Evolutionary conservation across 2,113 vertebrate genomes (phyloP), one percentile per base, ranked within the genome.

Genomic region (Desmodus rotundus): DNA sequence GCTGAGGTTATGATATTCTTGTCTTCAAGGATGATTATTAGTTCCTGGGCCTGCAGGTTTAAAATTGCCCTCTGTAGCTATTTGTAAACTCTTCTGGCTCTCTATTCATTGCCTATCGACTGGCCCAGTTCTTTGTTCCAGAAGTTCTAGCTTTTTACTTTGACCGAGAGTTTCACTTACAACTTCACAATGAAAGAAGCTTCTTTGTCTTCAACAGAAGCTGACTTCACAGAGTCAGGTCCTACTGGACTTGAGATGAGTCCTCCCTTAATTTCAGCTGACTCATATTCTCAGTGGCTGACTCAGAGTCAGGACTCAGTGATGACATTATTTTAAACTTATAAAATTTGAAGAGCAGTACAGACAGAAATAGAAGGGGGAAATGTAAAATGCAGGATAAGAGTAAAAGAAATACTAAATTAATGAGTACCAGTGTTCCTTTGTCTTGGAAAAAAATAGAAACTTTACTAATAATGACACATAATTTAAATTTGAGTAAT

Each of bases 301-400:
- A 96, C 54, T 97, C 97, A 97, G 50, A 96, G 19, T 86, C 72
- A 91, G 96, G 97, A 97, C 78, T 98, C 96, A 95, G 70, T 67
- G 45, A 91, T 94, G 94, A 72, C 83, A 95, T 89, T 83, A 74
- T 93, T 91, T 96, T 92, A 91, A 65, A 81, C 54, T 91, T 86
- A 80, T 3, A 91, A 95, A 91, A 94, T 76, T 22, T 82, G 63
- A 97, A 95, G 68, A 82, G 65, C 87, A 77, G 31, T 38, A n/a
- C 26, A 20, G 91, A 95, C 96, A 89, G 72, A 94, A 97, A 97
- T 93, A 97, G 93, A 97, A 96, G 65, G 33, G 36, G 58, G 68
- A 97, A 94, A 72, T 70, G 76, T 77, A 89, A 93, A 96, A 88
- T 31, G 47, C 94, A 67, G 82, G 82, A 41, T 54, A 83, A 73